Percentiles rank a stretch among this genome's conserved stretches.
Evolutionary conservation across 2,888 invertebrate genomes (phyloP).

Genomic region (Tupiocoris notatus): DNA sequence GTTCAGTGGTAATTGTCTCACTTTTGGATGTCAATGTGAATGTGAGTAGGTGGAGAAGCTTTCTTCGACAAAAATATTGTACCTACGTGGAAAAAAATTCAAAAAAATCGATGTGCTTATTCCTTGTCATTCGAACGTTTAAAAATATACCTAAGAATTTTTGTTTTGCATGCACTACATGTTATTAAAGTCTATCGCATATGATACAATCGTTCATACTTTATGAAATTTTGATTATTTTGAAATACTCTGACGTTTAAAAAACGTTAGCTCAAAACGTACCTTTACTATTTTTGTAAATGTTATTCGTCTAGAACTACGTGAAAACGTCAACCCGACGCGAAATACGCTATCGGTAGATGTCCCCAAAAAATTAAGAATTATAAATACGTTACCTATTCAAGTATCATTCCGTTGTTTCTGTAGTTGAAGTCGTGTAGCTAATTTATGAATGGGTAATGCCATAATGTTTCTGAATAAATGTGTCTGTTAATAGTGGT

Average conservation of each 20-base stretch:
- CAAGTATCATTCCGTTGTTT: background rate
- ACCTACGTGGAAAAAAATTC: too few relatives aligned
- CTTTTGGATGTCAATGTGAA: background rate
- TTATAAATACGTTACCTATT: background rate
- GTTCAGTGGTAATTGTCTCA: background rate
- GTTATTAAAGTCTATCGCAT: background rate
- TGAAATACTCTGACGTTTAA: conserved; percentile 7
- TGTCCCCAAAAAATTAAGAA: background rate
- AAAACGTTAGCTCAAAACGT: conserved; percentile 35
- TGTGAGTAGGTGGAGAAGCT: background rate
- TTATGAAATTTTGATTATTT: conserved; percentile 6
- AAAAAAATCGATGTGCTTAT: background rate
- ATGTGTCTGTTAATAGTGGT: conserved; percentile 9
- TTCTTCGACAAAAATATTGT: too few relatives aligned
- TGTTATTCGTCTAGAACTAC: conserved; percentile 28
- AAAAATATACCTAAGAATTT: background rate
- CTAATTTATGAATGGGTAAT: background rate
- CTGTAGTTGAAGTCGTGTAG: background rate
- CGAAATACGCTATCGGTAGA: conserved; percentile 24
- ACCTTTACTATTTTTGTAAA: conserved; percentile 37
- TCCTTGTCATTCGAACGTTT: background rate
- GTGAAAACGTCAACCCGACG: conserved; percentile 3
- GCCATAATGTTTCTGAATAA: conserved; percentile 20
- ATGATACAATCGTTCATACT: background rate
- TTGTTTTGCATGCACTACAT: conserved; percentile 25